Evolutionary conservation across 2,113 vertebrate species (phyloP).

Genomic region (Chloebia gouldiae): DNA sequence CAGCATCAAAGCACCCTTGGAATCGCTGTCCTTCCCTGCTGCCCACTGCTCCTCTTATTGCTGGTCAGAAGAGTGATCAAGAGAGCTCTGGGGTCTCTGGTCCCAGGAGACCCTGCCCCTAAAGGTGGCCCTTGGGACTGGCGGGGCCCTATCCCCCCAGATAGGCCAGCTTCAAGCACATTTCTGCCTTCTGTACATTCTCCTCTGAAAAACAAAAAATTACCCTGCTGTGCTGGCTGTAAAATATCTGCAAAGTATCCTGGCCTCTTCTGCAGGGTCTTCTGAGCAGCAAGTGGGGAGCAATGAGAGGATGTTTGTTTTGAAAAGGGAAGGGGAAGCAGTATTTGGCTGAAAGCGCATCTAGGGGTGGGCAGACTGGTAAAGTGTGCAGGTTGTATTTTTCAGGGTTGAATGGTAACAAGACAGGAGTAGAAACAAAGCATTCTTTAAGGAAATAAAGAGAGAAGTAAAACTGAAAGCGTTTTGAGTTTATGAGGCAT

Average conservation of each 20-base stretch:
- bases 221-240: background rate
- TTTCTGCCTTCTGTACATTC: background rate
- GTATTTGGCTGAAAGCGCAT: background rate
- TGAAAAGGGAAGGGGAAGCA: background rate
- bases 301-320: background rate
- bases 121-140: background rate
- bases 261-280: background rate
- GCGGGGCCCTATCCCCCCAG: fast-evolving
- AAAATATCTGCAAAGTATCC: background rate
- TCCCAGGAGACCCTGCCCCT: background rate
- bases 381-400: background rate
- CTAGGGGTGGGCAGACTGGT: background rate
- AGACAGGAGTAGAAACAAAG: slow-evolving; percentile 31
- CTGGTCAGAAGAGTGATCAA: background rate
- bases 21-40: background rate
- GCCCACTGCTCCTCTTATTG: background rate
- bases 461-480: slow-evolving; percentile 25
- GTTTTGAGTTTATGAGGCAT: slow-evolving; percentile 43
- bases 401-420: slow-evolving; percentile 2
- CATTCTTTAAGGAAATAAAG: slow-evolving; percentile 31
- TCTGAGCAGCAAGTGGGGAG: background rate
- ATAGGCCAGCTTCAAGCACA: background rate
- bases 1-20: background rate
- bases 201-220: background rate
- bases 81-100: background rate